These are phyloP conservation scores for Dione vanillae DNA, from an alignment of 2,888 invertebrate genomes.

Conservation along the genomic window DNA sequence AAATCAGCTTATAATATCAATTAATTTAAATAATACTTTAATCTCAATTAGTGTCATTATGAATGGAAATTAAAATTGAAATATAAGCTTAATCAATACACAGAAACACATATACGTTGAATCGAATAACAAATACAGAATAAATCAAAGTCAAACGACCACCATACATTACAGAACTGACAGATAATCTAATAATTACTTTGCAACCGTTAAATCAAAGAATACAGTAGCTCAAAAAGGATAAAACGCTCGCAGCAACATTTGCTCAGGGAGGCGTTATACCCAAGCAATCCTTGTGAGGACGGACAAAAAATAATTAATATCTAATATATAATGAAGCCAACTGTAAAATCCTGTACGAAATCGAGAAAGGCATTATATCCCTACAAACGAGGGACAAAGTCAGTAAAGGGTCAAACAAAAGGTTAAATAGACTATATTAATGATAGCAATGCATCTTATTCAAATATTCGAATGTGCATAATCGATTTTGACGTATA, in stretches of 20 bases:
- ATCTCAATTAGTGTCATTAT: not conserved
- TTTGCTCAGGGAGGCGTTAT: conserved; percentile 57
- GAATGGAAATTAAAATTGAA: not conserved
- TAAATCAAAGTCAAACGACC: not conserved
- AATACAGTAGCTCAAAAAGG: conserved; percentile 28
- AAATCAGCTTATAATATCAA: not conserved
- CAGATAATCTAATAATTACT: conserved; percentile 16
- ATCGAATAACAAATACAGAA: not conserved
- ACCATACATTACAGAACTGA: conserved; percentile 5
- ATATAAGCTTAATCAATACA: not conserved
- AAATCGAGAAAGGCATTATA: not conserved
- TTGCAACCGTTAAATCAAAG: conserved; percentile 26
- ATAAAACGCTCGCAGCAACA: conserved; percentile 50
- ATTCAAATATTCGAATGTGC: conserved; percentile 71
- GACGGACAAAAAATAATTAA: conserved; percentile 57
- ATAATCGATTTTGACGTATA: conserved; percentile 77
- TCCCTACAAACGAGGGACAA: not conserved
- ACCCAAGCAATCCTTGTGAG: conserved; percentile 53
- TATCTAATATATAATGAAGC: conserved; percentile 58
- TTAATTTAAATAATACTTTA: not conserved
- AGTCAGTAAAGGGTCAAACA: conserved; percentile 22
- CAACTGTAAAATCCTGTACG: conserved; percentile 60
- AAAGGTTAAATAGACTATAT: conserved; percentile 33
- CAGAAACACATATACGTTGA: not conserved
- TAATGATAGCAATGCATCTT: conserved; percentile 70